Evolutionary conservation across 2,888 invertebrate genomes (phyloP), one percentile per base, ranked within the genome.

Genomic region (Cheilosia scutellata): DNA sequence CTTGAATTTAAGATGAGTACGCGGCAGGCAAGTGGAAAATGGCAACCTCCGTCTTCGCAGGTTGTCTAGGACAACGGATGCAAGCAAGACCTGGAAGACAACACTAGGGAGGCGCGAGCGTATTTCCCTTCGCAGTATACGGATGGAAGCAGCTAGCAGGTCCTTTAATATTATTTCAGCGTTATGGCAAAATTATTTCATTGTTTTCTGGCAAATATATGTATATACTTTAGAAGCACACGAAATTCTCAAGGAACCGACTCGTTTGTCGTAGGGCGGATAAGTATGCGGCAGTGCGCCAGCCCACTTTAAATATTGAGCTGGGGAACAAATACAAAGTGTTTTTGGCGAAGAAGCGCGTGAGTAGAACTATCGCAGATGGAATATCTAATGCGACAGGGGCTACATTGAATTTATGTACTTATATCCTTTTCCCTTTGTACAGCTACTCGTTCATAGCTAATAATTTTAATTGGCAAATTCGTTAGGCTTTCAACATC

Each of bases 91-190:
- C 47, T 63, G 68, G 33, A 47, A 40, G 63, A 53, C n/a, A 80
- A 53, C 25, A 58, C 33, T 29, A 53, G 5, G 9, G 60, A 72
- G 72, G 49, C 66, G 37, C 55, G 40, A 29, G 31, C 9, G 25
- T 33, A 77, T 77, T 82, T 77, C 77, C 77, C 74, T 37, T 53
- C 75, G 74, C 71, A 60, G 60, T 70, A n/a, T 16, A 29, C 5
- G 20, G 49, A 16, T 31, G 51, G 13, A 72, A 29, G 13, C 13
- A 37, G 20, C 11, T 5, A 20, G 44, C 49, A 55, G 70, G 65
- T 72, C 60, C 66, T 60, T 66, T 60, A 60, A 80, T 80, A 76
- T 84, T 80, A 80, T 75, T 84, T 80, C 68, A 75, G 47, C 75
- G 65, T 84, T 71, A 84, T 80, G 60, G 63, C 13, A 33, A 42